Evolutionary conservation across 2,797 vertebrate species (phyloP), one percentile per base, ranked within the genome.

Genomic region (Sebastes variabilis): DNA sequence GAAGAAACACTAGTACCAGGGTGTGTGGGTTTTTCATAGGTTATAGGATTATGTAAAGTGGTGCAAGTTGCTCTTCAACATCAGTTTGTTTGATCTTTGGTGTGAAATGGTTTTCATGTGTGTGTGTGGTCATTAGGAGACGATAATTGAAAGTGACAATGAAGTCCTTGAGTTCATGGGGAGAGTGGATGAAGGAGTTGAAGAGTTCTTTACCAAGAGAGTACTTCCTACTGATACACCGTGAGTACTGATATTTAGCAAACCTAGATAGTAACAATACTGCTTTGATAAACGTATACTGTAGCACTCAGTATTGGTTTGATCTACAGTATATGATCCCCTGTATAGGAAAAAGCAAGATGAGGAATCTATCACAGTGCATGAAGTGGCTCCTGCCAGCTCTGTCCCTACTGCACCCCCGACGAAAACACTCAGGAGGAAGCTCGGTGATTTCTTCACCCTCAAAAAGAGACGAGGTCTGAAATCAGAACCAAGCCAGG

Each of bases 181-280:
- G 65, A 94, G 97, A 0, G 97, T 99, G 92, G 98, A 99, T 14
- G 98, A 99, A 92, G 98, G 98, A 32, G 96, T 99, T 91, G 98
- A 99, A 85, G 98, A 99, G 92, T 99, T 99, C 95, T 99, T 99
- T 91, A 96, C 97, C 83, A 99, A 98, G 93, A 97, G 96, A 94
- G 94, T 98, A 90, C 96, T 98, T 91, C 96, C 97, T 30, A 94
- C 97, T 91, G 96, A 96, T 69, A 92, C 89, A 85, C 94, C 89
- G 98, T 99, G 96, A 98, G 98, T 97, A 94, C 86, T 73, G 2
- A 77, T 68, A 29, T 59, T 59, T n/a, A 32, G 10, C 30, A 46
- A 16, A 46, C 61, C 4, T 56, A 27, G 8, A 68, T 66, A 24
- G 4, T 46, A 66, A 46, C 8, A n/a, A 52, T 49, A n/a, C 25